Conservation (phyloP, 2,888 invertebrate species). For the Drosophila suboccidentalis region DNA sequence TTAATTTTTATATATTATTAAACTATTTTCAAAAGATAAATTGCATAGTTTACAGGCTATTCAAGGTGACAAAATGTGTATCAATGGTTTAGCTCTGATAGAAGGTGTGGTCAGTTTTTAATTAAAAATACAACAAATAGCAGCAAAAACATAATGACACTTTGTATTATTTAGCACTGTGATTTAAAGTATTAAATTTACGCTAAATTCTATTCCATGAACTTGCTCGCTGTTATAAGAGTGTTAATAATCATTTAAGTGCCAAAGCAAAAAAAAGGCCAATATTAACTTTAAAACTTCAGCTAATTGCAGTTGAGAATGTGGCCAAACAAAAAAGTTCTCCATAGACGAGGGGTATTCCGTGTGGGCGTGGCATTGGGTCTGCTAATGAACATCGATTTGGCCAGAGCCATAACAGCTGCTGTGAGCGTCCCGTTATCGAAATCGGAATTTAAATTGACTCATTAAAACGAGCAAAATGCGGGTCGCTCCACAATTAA, state of each 20-base stretch:
- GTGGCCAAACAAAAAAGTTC: constrained; percentile 46
- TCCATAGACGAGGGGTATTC: background rate
- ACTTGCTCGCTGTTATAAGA: constrained; percentile 12
- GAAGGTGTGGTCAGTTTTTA: constrained; percentile 65
- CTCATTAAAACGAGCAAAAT: constrained; percentile 80
- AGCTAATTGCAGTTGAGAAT: constrained; percentile 76
- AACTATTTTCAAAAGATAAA: too few relatives aligned
- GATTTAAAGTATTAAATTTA: constrained; percentile 11
- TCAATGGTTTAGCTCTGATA: constrained; percentile 52
- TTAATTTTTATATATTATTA: too few relatives aligned
- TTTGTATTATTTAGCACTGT: constrained; percentile 3
- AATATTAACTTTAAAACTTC: constrained; percentile 71
- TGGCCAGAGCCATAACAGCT: constrained; percentile 59
- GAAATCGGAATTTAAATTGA: constrained; percentile 82
- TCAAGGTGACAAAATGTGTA: constrained; percentile 2
- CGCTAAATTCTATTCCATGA: constrained; percentile 1
- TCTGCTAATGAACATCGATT: constrained; percentile 80
- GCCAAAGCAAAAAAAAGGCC: constrained; percentile 47
- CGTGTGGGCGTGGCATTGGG: constrained; percentile 50
- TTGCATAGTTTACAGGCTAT: background rate
- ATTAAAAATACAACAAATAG: constrained; percentile 53
- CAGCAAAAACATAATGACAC: constrained; percentile 7
- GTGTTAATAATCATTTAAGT: constrained; percentile 49
- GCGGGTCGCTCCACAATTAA: constrained; percentile 80
- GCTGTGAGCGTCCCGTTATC: constrained; percentile 65